Conservation (phyloP, 2,797 vertebrate genomes). For the Graptemys geographica region DNA sequence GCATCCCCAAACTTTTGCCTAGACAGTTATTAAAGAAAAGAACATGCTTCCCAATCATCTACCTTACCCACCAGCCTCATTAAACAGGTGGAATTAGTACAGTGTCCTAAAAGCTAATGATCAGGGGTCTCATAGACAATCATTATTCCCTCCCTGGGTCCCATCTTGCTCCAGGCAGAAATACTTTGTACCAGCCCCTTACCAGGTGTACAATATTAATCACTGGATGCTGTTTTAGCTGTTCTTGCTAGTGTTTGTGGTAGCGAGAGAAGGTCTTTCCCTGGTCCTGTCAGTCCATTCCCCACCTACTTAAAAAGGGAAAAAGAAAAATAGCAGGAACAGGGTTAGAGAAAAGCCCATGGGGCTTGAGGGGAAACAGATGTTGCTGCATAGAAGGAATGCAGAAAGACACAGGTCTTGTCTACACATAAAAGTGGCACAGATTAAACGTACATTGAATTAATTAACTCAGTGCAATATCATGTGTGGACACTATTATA, state of each 20-base stretch:
- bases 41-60: not conserved
- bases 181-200: rapidly evolving
- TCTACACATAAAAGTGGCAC: not conserved
- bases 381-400: not conserved
- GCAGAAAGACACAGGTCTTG: not conserved
- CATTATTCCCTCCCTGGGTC: not conserved
- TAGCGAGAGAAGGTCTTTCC: rapidly evolving
- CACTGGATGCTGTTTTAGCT: rapidly evolving
- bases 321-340: not conserved
- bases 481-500: rapidly evolving
- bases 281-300: not conserved
- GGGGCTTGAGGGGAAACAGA: not conserved
- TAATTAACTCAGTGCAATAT: not conserved
- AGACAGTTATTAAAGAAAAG: not conserved
- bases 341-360: not conserved
- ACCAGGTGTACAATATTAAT: not conserved
- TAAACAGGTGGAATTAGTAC: not conserved
- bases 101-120: too few relatives aligned
- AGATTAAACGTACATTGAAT: rapidly evolving
- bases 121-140: not conserved
- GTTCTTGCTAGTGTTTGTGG: not conserved
- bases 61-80: not conserved
- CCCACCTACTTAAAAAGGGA: rapidly evolving
- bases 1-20: not conserved
- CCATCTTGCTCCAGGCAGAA: not conserved